Conservation (phyloP, 2,888 invertebrate genomes). For the Clanis bilineata region DNA sequence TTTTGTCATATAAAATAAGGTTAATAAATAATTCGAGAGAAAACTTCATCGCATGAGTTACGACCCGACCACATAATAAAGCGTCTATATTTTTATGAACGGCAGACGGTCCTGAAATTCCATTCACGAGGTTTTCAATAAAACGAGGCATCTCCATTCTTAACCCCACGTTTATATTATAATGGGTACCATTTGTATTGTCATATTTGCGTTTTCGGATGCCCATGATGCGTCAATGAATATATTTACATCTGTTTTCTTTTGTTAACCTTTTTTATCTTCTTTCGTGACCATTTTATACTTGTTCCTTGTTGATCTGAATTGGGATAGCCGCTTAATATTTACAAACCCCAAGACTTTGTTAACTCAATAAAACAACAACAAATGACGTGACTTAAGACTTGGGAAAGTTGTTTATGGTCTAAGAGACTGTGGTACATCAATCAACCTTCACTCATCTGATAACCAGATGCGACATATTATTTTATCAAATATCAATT, state of each 20-base stretch:
- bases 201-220: background rate
- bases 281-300: no score
- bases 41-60: conserved; percentile 23
- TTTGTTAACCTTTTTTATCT: background rate
- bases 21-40: conserved; percentile 30
- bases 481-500: no score
- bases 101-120: conserved; percentile 10
- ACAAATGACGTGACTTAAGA: no score
- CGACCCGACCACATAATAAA: conserved; percentile 18
- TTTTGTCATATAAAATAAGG: conserved; percentile 10
- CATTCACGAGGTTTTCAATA: conserved; percentile 18
- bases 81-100: conserved; percentile 19
- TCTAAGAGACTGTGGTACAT: no score
- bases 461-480: no score
- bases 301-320: no score
- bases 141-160: conserved; percentile 5
- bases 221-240: background rate
- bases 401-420: no score
- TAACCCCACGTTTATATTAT: background rate
- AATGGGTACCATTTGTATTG: background rate
- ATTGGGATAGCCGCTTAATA: no score
- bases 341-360: no score
- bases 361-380: no score
- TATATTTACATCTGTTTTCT: background rate
- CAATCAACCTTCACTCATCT: no score